Conservation (phyloP, 1,140 invertebrate genomes). For the Cylas formicarius region DNA sequence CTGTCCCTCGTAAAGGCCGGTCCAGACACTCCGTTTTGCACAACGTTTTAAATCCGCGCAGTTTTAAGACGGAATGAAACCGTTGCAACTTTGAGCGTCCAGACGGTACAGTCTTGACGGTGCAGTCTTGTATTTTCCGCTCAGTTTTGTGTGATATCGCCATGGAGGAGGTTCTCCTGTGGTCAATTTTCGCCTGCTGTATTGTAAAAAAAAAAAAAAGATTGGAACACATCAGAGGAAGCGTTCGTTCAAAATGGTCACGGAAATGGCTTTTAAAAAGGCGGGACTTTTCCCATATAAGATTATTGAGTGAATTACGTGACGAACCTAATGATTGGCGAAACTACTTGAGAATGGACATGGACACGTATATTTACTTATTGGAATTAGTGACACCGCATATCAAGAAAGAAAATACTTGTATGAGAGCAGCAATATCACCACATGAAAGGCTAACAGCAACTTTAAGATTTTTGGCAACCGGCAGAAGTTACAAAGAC, state of each 20-base stretch:
- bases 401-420: constrained; percentile 2
- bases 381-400: constrained; percentile 2
- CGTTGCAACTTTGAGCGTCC: no score
- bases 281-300: constrained; percentile 5
- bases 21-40: no score
- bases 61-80: no score
- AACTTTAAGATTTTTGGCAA: constrained; percentile 8
- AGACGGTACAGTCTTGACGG: no score
- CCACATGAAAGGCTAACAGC: constrained; percentile 4
- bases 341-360: constrained; percentile 8
- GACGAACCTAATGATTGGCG: constrained; percentile 11
- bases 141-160: no score
- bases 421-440: constrained; percentile 3
- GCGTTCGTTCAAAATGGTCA: no score
- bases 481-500: constrained; percentile 7
- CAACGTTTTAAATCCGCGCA: no score
- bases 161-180: constrained; percentile 3
- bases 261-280: constrained; percentile 3
- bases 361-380: constrained; percentile 3
- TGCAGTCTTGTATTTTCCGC: no score
- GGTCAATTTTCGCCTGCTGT: constrained; percentile 1
- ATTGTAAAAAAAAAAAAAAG: constrained; percentile 3
- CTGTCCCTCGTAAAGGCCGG: no score
- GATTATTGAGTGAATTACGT: no score
- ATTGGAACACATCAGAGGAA: background rate